Conservation (phyloP, 2,797 vertebrate species). For the Channallabes apus region DNA sequence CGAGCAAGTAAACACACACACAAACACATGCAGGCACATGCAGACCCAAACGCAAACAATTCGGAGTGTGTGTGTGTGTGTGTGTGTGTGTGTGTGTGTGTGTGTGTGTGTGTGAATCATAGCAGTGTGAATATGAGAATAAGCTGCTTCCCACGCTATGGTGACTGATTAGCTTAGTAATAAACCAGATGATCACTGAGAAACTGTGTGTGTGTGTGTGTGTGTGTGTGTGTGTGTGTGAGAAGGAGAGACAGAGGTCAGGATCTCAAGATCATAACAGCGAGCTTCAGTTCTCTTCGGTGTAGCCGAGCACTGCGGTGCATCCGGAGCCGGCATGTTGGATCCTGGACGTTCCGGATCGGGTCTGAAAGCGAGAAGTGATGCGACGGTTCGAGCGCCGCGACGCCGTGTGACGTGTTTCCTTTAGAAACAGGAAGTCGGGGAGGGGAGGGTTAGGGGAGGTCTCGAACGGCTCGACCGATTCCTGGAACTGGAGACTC, state of each 20-base stretch:
- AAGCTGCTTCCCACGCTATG: slow-evolving; percentile 53
- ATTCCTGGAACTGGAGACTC: neutral
- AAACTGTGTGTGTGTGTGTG: slow-evolving; percentile 16
- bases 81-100: slow-evolving; percentile 20
- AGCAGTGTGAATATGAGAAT: slow-evolving; percentile 46
- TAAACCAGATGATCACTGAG: slow-evolving; percentile 52
- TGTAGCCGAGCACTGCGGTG: neutral
- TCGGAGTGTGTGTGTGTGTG: too few relatives aligned
- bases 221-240: slow-evolving; percentile 6
- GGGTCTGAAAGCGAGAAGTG: neutral
- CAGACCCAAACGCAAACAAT: neutral
- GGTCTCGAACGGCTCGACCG: too few relatives aligned
- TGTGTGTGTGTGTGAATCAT: slow-evolving; percentile 44
- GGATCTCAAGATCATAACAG: neutral
- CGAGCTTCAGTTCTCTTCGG: neutral
- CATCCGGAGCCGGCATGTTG: neutral
- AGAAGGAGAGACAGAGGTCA: neutral
- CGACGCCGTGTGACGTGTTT: neutral
- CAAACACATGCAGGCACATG: slow-evolving; percentile 9
- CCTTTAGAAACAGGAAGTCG: neutral
- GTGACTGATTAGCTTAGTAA: slow-evolving; percentile 54
- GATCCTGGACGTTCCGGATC: neutral
- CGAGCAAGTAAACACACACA: neutral
- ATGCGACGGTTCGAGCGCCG: neutral
- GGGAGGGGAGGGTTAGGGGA: too few relatives aligned